Conservation (phyloP, 2,888 invertebrate species). For the Marasmarcha lunaedactyla region DNA sequence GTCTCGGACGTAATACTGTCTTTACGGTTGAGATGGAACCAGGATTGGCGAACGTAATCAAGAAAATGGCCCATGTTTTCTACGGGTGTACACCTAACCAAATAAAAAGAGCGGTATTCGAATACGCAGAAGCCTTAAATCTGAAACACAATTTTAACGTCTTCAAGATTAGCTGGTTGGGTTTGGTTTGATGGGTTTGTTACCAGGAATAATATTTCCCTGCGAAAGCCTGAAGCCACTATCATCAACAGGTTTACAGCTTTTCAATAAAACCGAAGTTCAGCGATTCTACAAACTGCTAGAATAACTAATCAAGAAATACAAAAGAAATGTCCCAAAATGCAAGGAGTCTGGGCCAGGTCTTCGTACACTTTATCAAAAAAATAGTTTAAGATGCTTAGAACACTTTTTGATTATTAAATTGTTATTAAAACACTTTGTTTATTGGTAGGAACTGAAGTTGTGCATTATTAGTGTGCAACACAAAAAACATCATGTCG, state of each 20-base stretch:
- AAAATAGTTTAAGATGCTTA: too few relatives aligned
- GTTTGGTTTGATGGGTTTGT: slow-evolving; percentile 16
- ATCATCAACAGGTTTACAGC: slow-evolving; percentile 21
- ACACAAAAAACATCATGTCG: too few relatives aligned
- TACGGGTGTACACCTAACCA: slow-evolving; percentile 20
- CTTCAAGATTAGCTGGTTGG: slow-evolving; percentile 8
- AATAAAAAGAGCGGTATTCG: slow-evolving; percentile 16
- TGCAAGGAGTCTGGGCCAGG: too few relatives aligned
- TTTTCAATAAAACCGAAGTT: slow-evolving; percentile 23
- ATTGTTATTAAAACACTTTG: too few relatives aligned
- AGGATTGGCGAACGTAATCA: slow-evolving; percentile 16
- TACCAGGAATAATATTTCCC: slow-evolving; percentile 14
- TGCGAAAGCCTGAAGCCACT: slow-evolving; percentile 23
- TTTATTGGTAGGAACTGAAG: too few relatives aligned
- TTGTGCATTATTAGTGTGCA: too few relatives aligned
- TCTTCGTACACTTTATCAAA: too few relatives aligned
- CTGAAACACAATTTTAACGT: slow-evolving; percentile 15
- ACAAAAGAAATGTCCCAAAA: too few relatives aligned
- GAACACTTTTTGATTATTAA: too few relatives aligned
- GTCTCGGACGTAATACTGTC: slow-evolving; percentile 14
- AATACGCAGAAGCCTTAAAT: slow-evolving; percentile 11
- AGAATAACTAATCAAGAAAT: slow-evolving; percentile 18
- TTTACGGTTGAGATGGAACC: slow-evolving; percentile 14
- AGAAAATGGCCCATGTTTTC: slow-evolving; percentile 20
- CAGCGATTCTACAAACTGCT: slow-evolving; percentile 19